A percentile compares a stretch with the other conserved stretches of the same genome.
Evolutionary conservation across 2,888 invertebrate genomes (phyloP).

Genomic region (Cheilosia scutellata): DNA sequence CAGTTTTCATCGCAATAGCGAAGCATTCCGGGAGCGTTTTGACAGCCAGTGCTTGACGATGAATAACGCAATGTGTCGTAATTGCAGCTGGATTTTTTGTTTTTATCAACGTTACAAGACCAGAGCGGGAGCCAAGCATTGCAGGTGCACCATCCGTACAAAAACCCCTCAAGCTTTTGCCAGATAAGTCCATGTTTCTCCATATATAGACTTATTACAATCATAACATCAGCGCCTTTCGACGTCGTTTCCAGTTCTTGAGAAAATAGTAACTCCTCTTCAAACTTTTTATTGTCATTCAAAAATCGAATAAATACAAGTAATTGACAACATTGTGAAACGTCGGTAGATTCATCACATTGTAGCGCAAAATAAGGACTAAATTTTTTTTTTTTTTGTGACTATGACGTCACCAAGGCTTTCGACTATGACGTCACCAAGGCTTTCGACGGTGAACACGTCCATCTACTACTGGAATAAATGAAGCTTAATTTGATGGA

Average conservation of each 20-base stretch:
- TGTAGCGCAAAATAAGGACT: too few species aligned
- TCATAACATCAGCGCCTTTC: slow-evolving; percentile 2
- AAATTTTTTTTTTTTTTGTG: too few species aligned
- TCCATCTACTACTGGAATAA: too few species aligned
- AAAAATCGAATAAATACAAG: too few species aligned
- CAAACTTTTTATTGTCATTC: too few species aligned
- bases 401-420: too few species aligned
- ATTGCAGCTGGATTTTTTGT: neutral
- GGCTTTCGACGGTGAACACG: too few species aligned
- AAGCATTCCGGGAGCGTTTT: slow-evolving; percentile 15
- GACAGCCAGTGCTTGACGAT: slow-evolving; percentile 20
- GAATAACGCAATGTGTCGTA: slow-evolving; percentile 5
- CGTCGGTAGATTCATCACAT: too few species aligned
- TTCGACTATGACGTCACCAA: too few species aligned
- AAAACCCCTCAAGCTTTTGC: too few species aligned
- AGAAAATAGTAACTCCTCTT: slow-evolving; percentile 12
- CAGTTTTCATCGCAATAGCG: slow-evolving; percentile 16
- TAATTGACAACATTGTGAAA: too few species aligned
- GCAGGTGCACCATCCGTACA: neutral
- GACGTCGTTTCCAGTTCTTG: slow-evolving; percentile 18
- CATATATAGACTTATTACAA: slow-evolving; percentile 13
- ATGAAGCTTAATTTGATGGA: too few species aligned
- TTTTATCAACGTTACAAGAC: slow-evolving; percentile 13
- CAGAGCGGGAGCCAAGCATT: slow-evolving; percentile 1
- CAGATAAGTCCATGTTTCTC: neutral